These are phyloP conservation scores for Macropodus opercularis DNA, from an alignment of 2,797 vertebrate genomes.

Conservation along the genomic window DNA sequence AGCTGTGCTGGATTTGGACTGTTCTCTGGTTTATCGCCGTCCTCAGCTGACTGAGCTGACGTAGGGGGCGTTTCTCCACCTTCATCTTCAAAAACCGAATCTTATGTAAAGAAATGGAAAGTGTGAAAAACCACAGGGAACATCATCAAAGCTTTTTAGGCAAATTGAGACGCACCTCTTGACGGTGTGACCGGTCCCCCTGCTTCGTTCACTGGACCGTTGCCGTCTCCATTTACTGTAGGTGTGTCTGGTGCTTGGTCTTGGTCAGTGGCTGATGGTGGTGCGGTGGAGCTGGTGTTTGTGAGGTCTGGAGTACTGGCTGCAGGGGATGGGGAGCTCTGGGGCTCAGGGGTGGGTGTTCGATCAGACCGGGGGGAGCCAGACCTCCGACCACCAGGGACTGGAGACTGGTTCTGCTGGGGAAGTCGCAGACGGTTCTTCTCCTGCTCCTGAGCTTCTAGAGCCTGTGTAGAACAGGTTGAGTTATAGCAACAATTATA, in stretches of 20 bases:
- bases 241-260: slow-evolving; percentile 48
- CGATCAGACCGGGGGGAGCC: slow-evolving; percentile 79
- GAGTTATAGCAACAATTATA: too few species aligned
- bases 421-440: slow-evolving; percentile 82
- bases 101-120: slow-evolving; percentile 26
- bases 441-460: slow-evolving; percentile 90
- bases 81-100: slow-evolving; percentile 69
- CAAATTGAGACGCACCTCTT: slow-evolving; percentile 51
- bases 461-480: slow-evolving; percentile 81
- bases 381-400: slow-evolving; percentile 55
- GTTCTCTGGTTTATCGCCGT: slow-evolving; percentile 31
- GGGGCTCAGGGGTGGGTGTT: slow-evolving; percentile 69
- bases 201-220: slow-evolving; percentile 38
- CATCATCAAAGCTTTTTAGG: neutral
- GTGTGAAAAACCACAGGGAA: neutral
- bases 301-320: slow-evolving; percentile 71
- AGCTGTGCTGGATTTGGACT: slow-evolving; percentile 34
- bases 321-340: slow-evolving; percentile 64
- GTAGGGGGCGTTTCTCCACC: slow-evolving; percentile 33
- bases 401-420: slow-evolving; percentile 81
- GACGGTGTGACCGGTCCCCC: slow-evolving; percentile 52
- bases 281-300: slow-evolving; percentile 39
- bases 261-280: slow-evolving; percentile 41
- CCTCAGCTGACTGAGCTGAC: slow-evolving; percentile 23
- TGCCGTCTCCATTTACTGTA: slow-evolving; percentile 64